Percentiles rank a stretch among this genome's conserved stretches.
phyloP scores from a whole-genome alignment of 2,113 vertebrate genomes.

The Corythoichthys haematopterus region DNA sequence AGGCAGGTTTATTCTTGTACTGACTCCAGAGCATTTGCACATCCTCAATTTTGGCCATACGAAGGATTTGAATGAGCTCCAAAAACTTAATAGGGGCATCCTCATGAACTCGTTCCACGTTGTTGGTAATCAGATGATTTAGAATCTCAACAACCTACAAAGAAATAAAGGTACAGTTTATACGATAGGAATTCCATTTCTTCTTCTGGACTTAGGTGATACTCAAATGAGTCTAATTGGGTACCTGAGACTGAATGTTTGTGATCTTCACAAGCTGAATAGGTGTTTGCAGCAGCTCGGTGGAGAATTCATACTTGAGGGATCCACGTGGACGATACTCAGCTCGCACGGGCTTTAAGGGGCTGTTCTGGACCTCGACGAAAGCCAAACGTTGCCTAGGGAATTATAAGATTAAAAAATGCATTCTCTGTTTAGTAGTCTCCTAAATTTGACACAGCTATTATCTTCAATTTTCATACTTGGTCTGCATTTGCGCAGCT shows the following conservation, averaged over 20 bases:
- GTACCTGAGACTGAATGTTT: conserved; percentile 64
- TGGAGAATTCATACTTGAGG: conserved; percentile 69
- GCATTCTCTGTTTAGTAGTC: not conserved
- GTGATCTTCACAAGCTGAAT: conserved; percentile 69
- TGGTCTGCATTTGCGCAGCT: conserved; percentile 72
- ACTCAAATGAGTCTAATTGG: not conserved
- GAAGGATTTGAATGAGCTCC: conserved; percentile 73
- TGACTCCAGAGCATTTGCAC: conserved; percentile 66
- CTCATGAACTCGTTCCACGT: conserved; percentile 61
- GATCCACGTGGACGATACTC: conserved; percentile 56
- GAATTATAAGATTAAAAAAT: conserved; percentile 1
- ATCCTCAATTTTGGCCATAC: conserved; percentile 30
- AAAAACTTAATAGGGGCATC: conserved; percentile 74
- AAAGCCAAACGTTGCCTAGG: conserved; percentile 71
- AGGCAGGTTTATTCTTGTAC: conserved; percentile 24
- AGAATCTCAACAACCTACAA: conserved; percentile 69
- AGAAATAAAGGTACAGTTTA: not conserved
- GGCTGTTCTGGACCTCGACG: conserved; percentile 53
- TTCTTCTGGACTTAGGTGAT: not conserved
- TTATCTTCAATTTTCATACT: conserved; percentile 51
- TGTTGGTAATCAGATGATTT: conserved; percentile 68
- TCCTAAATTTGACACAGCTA: not conserved
- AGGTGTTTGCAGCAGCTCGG: conserved; percentile 66
- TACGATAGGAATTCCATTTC: not conserved
- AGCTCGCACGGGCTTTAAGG: conserved; percentile 19